Evolutionary conservation across 2,797 vertebrate species (phyloP).

Genomic region (Phrynocephalus forsythii): DNA sequence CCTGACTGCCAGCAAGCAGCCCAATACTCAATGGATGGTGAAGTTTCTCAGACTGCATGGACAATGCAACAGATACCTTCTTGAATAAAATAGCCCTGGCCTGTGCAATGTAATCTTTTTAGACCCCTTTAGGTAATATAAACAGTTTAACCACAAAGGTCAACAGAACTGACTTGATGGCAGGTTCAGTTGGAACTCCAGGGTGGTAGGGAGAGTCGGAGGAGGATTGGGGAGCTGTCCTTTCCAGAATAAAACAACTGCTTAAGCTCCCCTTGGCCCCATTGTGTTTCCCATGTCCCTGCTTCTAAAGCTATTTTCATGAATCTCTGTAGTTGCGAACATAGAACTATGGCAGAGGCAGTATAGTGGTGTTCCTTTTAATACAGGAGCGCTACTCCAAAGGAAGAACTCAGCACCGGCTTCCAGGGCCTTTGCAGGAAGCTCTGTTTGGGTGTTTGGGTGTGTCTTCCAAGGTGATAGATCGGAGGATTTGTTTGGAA

Average conservation of each 20-base stretch:
- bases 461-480: background rate
- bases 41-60: background rate
- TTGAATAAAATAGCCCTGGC: background rate
- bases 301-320: background rate
- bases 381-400: background rate
- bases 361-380: background rate
- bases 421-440: background rate
- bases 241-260: conserved; percentile 2
- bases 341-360: background rate
- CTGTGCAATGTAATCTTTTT: background rate
- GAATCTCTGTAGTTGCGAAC: background rate
- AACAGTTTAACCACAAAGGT: background rate
- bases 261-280: background rate
- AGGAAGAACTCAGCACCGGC: background rate
- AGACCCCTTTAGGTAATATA: background rate
- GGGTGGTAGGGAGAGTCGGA: background rate
- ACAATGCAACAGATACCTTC: too few relatives aligned
- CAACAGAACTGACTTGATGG: too few relatives aligned
- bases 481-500: background rate
- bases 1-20: background rate
- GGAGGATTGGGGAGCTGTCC: background rate
- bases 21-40: background rate
- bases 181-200: background rate
- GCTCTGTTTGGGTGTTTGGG: background rate
- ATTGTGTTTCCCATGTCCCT: background rate